phyloP scores from a whole-genome alignment of 2,113 vertebrate genomes.

The Xiphophorus maculatus region DNA sequence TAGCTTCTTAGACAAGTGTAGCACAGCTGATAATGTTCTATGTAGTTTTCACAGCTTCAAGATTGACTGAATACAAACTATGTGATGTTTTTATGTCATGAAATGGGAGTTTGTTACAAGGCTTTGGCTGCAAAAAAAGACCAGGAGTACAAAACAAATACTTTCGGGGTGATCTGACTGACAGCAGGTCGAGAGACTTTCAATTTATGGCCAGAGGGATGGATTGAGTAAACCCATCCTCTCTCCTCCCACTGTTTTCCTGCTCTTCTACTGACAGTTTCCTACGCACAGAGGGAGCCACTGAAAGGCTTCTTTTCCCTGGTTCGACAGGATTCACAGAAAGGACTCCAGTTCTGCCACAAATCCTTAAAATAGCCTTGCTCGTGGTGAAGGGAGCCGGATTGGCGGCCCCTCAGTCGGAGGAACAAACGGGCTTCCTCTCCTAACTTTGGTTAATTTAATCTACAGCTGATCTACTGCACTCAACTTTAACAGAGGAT shows the following conservation, averaged over 20 bases:
- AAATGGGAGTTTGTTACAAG: background rate
- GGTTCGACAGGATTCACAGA: conserved; percentile 6
- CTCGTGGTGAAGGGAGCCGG: background rate
- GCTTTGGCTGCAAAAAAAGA: background rate
- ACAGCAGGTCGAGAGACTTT: background rate
- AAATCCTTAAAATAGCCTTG: conserved; percentile 5
- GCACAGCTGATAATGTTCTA: background rate
- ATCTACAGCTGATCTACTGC: background rate
- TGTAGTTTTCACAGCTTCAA: background rate
- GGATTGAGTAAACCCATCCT: background rate
- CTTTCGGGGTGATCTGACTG: background rate
- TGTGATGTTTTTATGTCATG: background rate
- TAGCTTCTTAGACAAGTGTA: background rate
- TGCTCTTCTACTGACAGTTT: conserved; percentile 11
- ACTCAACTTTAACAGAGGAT: background rate
- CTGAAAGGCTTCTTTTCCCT: conserved; percentile 3
- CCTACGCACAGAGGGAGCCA: conserved; percentile 2
- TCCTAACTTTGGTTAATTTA: background rate
- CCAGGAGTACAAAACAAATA: background rate
- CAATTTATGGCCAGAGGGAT: background rate
- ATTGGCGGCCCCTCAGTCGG: background rate
- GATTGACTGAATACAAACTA: background rate
- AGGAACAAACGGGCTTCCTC: conserved; percentile 8
- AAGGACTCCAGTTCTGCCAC: conserved; percentile 1
- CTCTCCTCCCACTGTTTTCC: background rate